A percentile compares a stretch with the other conserved stretches of the same genome.
phyloP scores from a whole-genome alignment of 2,113 vertebrate genomes.

The Pituophis catenifer region DNA sequence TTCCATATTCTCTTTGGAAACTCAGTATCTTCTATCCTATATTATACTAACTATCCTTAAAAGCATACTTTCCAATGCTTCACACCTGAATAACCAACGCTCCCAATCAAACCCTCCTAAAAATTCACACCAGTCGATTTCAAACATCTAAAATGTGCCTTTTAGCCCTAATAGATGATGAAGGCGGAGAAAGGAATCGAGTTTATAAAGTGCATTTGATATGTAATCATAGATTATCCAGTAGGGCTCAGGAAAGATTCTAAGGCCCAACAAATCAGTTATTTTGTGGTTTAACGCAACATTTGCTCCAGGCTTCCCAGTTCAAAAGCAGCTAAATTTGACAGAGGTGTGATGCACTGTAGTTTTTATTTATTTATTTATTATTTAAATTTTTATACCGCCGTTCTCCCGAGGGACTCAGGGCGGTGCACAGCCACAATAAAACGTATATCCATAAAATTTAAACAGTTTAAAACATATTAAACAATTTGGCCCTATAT shows the following conservation, averaged over 20 bases:
- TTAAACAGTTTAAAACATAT: no score
- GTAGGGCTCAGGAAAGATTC: background rate
- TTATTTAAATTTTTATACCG: no score
- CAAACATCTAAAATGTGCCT: background rate
- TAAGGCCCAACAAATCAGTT: background rate
- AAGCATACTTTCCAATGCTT: background rate
- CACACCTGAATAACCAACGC: background rate
- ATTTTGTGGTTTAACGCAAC: background rate
- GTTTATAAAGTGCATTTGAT: background rate
- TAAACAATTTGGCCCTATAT: no score
- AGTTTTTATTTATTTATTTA: no score
- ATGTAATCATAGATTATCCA: background rate
- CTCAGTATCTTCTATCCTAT: background rate
- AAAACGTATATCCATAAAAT: no score
- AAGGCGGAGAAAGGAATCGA: background rate
- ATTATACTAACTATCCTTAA: background rate
- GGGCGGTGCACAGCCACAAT: no score
- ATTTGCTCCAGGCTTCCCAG: background rate
- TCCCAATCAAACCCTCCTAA: background rate
- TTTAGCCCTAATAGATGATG: background rate
- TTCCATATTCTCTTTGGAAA: background rate
- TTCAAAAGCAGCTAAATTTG: background rate
- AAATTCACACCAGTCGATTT: background rate
- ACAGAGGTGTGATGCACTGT: background rate
- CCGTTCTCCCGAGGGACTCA: no score